These are phyloP conservation scores for Anastrepha ludens DNA, from an alignment of 1,140 invertebrate genomes.

Conservation along the genomic window DNA sequence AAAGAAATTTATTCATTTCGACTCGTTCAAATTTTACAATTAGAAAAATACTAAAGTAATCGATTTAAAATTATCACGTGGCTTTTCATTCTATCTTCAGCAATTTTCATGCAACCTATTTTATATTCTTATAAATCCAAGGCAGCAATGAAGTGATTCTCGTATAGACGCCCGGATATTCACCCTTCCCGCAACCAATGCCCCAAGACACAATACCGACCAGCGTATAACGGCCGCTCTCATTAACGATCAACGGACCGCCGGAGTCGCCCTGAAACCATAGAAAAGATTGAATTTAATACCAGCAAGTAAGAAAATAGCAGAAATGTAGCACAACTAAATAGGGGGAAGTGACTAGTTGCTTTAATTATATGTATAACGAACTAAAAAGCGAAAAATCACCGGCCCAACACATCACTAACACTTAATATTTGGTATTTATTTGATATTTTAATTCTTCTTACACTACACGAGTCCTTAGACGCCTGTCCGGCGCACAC, in stretches of 20 bases:
- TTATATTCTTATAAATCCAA: slow-evolving; percentile 84
- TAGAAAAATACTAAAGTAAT: slow-evolving; percentile 10
- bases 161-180: slow-evolving; percentile 86
- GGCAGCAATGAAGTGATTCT: slow-evolving; percentile 84
- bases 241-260: slow-evolving; percentile 89
- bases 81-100: slow-evolving; percentile 15
- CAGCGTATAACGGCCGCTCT: slow-evolving; percentile 84
- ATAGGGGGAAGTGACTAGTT: too few species aligned
- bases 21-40: not conserved
- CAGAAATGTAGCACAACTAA: too few species aligned
- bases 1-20: slow-evolving; percentile 28
- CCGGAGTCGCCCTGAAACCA: slow-evolving; percentile 89
- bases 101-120: slow-evolving; percentile 58
- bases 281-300: not conserved
- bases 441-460: slow-evolving; percentile 64
- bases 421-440: not conserved
- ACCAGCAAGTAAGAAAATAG: not conserved
- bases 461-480: slow-evolving; percentile 92
- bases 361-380: too few species aligned
- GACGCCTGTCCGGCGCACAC: slow-evolving; percentile 87
- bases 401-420: too few species aligned
- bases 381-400: too few species aligned
- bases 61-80: slow-evolving; percentile 26
- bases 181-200: slow-evolving; percentile 92
- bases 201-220: slow-evolving; percentile 96